Conservation (phyloP, 2,113 vertebrate species). For the Gambusia holbrooki region DNA sequence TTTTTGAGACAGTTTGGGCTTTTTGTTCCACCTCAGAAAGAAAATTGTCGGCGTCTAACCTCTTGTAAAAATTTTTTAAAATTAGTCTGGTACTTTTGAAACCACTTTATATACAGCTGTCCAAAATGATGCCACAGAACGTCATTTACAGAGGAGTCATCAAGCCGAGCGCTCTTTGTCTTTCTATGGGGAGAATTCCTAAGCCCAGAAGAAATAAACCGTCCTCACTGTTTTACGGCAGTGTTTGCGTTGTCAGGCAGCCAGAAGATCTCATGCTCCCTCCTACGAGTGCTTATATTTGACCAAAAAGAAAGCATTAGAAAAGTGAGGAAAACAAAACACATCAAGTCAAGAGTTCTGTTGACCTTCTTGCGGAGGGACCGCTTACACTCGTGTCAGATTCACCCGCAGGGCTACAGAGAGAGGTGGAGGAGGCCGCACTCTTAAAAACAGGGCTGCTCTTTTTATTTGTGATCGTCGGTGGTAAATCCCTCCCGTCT, state of each 20-base stretch:
- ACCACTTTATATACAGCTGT: slow-evolving; percentile 9
- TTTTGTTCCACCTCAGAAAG: neutral
- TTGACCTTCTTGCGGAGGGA: slow-evolving; percentile 44
- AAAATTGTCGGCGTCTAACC: slow-evolving; percentile 25
- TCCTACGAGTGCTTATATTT: slow-evolving; percentile 47
- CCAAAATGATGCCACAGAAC: slow-evolving; percentile 31
- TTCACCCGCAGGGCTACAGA: slow-evolving; percentile 24
- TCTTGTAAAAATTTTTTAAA: slow-evolving; percentile 1
- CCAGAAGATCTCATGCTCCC: slow-evolving; percentile 48
- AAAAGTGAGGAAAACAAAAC: slow-evolving; percentile 8
- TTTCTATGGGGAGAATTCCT: slow-evolving; percentile 51
- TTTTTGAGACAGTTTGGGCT: slow-evolving; percentile 8
- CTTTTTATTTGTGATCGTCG: slow-evolving; percentile 55
- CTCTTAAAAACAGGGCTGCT: slow-evolving; percentile 54
- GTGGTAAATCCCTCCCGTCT: slow-evolving; percentile 66
- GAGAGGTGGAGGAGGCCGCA: slow-evolving; percentile 20
- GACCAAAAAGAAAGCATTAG: slow-evolving; percentile 41
- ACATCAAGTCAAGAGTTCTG: slow-evolving; percentile 48
- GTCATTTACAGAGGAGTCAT: slow-evolving; percentile 21
- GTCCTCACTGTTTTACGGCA: slow-evolving; percentile 55
- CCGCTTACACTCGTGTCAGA: slow-evolving; percentile 7
- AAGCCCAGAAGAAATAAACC: slow-evolving; percentile 62
- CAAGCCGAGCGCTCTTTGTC: slow-evolving; percentile 28
- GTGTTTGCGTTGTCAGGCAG: slow-evolving; percentile 68
- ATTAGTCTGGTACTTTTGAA: slow-evolving; percentile 14